phyloP scores from a whole-genome alignment of 2,888 invertebrate genomes.

The Oconnorella tubifera region DNA sequence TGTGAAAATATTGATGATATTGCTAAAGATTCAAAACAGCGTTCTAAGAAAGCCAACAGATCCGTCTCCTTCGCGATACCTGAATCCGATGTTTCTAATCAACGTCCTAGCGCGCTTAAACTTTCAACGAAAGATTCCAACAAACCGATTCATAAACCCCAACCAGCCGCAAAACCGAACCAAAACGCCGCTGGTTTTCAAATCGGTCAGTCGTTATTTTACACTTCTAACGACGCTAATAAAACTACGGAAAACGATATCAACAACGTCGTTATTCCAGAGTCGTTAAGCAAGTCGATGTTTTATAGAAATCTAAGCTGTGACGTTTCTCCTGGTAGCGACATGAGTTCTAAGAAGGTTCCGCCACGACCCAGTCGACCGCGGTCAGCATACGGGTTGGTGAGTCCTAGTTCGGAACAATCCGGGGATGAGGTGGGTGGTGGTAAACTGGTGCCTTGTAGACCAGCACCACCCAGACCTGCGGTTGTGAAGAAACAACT shows the following conservation, averaged over 20 bases:
- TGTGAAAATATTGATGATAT: too few species aligned
- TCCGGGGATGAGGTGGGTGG: background rate
- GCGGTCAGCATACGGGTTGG: conserved; percentile 14
- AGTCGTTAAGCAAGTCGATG: background rate
- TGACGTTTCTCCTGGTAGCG: conserved; percentile 15
- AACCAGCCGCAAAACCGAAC: background rate
- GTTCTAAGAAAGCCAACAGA: background rate
- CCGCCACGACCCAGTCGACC: conserved; percentile 43
- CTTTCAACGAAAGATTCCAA: too few species aligned
- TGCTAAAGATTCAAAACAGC: too few species aligned
- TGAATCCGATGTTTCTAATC: too few species aligned
- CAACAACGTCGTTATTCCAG: too few species aligned
- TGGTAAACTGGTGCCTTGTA: conserved; percentile 30
- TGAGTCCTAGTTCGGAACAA: background rate
- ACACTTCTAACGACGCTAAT: background rate
- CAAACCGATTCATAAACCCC: background rate
- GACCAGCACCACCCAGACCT: conserved; percentile 42
- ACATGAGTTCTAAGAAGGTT: conserved; percentile 34
- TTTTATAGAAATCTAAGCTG: background rate
- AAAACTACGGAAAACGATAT: background rate
- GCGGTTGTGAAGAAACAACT: background rate
- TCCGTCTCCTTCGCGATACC: background rate
- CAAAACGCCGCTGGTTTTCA: background rate
- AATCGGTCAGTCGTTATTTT: conserved; percentile 17
- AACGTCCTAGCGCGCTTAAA: too few species aligned